A percentile compares a stretch with the other conserved stretches of the same genome.
Evolutionary conservation across 1,140 invertebrate species (phyloP).

Genomic region (Brevipalpus yothersi): DNA sequence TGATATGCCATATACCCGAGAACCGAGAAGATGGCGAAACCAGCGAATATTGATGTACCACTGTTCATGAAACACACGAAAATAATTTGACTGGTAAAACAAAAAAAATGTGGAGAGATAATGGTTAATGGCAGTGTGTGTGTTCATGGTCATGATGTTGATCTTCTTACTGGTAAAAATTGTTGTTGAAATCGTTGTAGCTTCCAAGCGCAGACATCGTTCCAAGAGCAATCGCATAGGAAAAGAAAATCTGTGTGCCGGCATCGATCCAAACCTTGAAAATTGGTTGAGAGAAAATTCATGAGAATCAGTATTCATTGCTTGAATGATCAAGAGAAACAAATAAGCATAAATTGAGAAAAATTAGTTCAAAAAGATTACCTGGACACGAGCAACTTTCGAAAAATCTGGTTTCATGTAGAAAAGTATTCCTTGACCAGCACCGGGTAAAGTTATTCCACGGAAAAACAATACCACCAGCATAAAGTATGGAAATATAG

Average conservation of each 20-base stretch:
- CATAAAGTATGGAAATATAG: slow-evolving; percentile 35
- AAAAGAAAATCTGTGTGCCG: slow-evolving; percentile 24
- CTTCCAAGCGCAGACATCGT: slow-evolving; percentile 17
- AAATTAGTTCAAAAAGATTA: slow-evolving; percentile 5
- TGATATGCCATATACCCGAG: slow-evolving; percentile 23
- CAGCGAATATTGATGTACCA: slow-evolving; percentile 21
- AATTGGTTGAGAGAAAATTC: not conserved
- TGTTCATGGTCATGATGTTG: not conserved
- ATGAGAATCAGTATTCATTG: not conserved
- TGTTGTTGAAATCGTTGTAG: slow-evolving; percentile 17
- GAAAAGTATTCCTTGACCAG: slow-evolving; percentile 43
- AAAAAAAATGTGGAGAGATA: not conserved
- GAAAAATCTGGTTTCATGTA: slow-evolving; percentile 26
- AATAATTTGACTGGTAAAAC: slow-evolving; percentile 18
- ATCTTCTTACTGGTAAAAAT: slow-evolving; percentile 12
- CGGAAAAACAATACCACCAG: slow-evolving; percentile 44
- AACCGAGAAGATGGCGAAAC: slow-evolving; percentile 23
- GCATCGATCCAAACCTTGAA: slow-evolving; percentile 22
- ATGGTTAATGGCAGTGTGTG: not conserved
- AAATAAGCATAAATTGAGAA: too few relatives aligned
- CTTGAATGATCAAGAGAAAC: too few relatives aligned
- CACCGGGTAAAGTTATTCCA: slow-evolving; percentile 45
- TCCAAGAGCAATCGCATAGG: slow-evolving; percentile 24
- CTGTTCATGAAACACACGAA: slow-evolving; percentile 20
- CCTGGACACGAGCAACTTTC: slow-evolving; percentile 20